Percentiles rank a stretch among this genome's conserved stretches.
Conservation (phyloP, 2,888 invertebrate species). For the Ennomos erosarius region DNA sequence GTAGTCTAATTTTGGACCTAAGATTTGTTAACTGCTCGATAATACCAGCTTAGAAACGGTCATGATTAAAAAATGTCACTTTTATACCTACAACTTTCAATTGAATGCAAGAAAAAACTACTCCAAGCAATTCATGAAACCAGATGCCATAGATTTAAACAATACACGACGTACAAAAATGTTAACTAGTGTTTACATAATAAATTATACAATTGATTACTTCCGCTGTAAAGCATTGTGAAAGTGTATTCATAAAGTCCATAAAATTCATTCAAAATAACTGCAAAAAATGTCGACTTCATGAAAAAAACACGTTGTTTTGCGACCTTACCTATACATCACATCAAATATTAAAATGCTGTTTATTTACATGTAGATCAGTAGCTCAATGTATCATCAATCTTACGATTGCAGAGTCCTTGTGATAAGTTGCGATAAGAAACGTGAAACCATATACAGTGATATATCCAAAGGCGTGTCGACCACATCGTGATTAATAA, state of each 20-base stretch:
- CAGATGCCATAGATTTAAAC: conserved; percentile 38
- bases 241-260: conserved; percentile 4
- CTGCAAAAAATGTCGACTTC: too few relatives aligned
- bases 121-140: conserved; percentile 21
- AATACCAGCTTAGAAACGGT: too few relatives aligned
- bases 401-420: conserved; percentile 59
- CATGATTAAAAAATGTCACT: too few relatives aligned
- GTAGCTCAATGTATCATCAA: conserved; percentile 50
- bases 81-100: too few relatives aligned
- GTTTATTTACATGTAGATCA: conserved; percentile 61
- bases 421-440: conserved; percentile 62
- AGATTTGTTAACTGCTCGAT: too few relatives aligned
- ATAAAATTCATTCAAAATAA: not conserved
- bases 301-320: too few relatives aligned
- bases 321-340: too few relatives aligned
- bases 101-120: conserved; percentile 11
- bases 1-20: not conserved
- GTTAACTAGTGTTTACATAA: conserved; percentile 36
- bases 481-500: conserved; percentile 43
- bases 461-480: conserved; percentile 56
- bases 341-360: conserved; percentile 31
- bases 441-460: conserved; percentile 58
- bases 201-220: conserved; percentile 22
- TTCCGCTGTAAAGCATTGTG: conserved; percentile 25
- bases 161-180: conserved; percentile 31